These are phyloP conservation scores for Oreochromis tanganicae DNA, from an alignment of 2,113 vertebrate species.

Conservation along the genomic window DNA sequence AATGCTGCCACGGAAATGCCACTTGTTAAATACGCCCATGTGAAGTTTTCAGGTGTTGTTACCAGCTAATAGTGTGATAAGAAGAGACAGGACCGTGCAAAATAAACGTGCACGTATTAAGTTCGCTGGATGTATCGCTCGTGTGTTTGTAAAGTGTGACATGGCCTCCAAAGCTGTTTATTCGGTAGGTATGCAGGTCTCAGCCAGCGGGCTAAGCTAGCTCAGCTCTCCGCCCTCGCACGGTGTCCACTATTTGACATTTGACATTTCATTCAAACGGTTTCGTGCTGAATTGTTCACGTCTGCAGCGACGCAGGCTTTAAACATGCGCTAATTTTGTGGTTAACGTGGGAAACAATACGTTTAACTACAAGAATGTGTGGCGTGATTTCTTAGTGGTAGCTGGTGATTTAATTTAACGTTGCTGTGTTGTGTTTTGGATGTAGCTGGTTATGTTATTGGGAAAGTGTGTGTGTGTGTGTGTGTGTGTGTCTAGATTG, in stretches of 20 bases:
- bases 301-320: not conserved
- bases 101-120: not conserved
- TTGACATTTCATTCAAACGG: conserved; percentile 17
- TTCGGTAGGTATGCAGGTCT: conserved; percentile 52
- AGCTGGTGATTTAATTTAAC: not conserved
- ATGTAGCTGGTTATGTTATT: not conserved
- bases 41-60: not conserved
- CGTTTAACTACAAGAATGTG: not conserved
- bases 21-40: conserved; percentile 32
- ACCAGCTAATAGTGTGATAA: not conserved
- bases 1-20: conserved; percentile 14
- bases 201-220: not conserved
- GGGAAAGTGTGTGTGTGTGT: not conserved
- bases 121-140: not conserved
- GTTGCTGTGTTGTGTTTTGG: not conserved
- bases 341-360: not conserved
- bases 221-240: not conserved
- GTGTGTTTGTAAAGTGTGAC: not conserved
- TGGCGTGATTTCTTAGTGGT: not conserved
- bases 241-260: not conserved
- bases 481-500: not conserved
- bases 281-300: not conserved
- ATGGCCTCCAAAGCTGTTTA: conserved; percentile 60
- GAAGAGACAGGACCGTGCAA: not conserved
- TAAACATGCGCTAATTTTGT: not conserved